Conservation (phyloP, 64 coral and sea anemone genomes). For the Anthopleura sola region DNA sequence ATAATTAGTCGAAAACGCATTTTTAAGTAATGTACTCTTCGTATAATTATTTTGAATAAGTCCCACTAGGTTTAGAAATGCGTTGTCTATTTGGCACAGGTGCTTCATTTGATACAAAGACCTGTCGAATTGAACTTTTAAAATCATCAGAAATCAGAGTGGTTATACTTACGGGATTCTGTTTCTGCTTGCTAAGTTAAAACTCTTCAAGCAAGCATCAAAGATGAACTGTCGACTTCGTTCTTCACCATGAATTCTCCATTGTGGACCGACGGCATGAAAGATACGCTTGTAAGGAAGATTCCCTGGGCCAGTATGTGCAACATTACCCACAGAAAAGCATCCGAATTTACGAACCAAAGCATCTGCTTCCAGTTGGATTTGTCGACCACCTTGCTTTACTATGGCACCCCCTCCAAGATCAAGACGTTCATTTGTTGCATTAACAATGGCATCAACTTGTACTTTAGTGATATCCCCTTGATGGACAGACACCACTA, state of each 20-base stretch:
- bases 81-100: no score
- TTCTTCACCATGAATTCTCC: background rate
- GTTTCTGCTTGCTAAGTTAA: background rate
- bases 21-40: no score
- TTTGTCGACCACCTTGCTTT: slow-evolving; percentile 21
- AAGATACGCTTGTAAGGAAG: slow-evolving; percentile 39
- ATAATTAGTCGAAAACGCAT: no score
- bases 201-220: background rate
- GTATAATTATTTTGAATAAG: no score
- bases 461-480: slow-evolving; percentile 34
- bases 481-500: slow-evolving; percentile 21
- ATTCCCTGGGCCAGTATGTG: slow-evolving; percentile 3
- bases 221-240: background rate
- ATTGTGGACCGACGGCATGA: slow-evolving; percentile 34
- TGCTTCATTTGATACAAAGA: no score
- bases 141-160: no score
- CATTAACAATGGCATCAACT: slow-evolving; percentile 61
- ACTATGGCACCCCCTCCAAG: slow-evolving; percentile 35
- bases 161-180: background rate
- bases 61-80: no score
- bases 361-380: slow-evolving; percentile 12
- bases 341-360: background rate
- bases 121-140: background rate
- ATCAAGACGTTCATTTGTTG: slow-evolving; percentile 21
- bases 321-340: slow-evolving; percentile 7